phyloP scores from a whole-genome alignment of 2,113 vertebrate genomes.

The Physeter macrocephalus region DNA sequence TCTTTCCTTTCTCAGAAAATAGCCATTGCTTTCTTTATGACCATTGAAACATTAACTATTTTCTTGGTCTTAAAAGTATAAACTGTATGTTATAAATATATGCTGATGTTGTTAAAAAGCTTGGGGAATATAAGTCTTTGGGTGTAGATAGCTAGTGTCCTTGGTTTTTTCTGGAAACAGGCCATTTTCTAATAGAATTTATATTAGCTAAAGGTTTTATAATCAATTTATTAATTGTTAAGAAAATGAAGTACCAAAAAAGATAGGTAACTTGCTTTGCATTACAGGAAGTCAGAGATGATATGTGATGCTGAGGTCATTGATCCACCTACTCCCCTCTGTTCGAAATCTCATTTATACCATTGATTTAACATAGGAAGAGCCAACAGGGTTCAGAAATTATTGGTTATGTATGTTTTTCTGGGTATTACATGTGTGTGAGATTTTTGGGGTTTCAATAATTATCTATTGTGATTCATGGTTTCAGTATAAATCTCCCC shows the following conservation, averaged over 20 bases:
- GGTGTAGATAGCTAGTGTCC: neutral
- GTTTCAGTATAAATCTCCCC: neutral
- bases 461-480: neutral
- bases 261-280: neutral
- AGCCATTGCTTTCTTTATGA: neutral
- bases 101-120: neutral
- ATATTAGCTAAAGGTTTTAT: neutral
- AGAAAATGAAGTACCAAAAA: neutral
- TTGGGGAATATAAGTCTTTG: neutral
- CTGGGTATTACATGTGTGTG: neutral
- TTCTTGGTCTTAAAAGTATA: neutral
- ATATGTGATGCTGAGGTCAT: neutral
- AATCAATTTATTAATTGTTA: neutral
- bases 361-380: neutral
- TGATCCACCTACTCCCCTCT: neutral
- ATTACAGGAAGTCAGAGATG: neutral
- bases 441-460: neutral
- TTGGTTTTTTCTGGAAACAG: neutral
- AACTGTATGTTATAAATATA: constrained; percentile 2
- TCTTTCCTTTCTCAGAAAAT: constrained; percentile 11
- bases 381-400: neutral
- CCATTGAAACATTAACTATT: neutral
- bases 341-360: neutral
- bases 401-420: neutral
- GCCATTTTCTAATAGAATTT: constrained; percentile 15